These are phyloP conservation scores for Jordanella pulchra DNA, from an alignment of 2,797 vertebrate species.

Conservation along the genomic window DNA sequence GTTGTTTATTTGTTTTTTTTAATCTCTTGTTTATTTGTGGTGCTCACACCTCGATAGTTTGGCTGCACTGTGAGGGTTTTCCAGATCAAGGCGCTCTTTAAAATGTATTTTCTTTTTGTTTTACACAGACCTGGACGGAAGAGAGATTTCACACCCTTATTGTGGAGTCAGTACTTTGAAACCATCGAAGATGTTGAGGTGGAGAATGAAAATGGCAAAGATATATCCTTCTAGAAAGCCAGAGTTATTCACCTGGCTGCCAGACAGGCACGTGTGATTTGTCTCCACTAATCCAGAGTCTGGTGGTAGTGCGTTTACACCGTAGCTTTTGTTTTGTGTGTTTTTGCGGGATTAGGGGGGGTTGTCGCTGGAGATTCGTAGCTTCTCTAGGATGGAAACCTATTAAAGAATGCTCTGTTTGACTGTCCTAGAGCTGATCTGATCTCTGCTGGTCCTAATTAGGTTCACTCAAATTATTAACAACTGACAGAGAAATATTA, in stretches of 20 bases:
- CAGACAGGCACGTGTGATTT: background rate
- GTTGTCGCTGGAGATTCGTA: background rate
- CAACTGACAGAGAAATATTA: background rate
- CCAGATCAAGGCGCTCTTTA: background rate
- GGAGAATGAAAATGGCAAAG: constrained; percentile 91
- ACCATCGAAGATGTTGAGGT: constrained; percentile 95
- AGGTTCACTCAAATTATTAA: background rate
- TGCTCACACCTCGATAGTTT: background rate
- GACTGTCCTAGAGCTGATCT: background rate
- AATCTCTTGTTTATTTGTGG: background rate
- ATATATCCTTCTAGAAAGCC: constrained; percentile 88
- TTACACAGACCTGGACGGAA: constrained; percentile 90
- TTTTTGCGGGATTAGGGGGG: too few species aligned
- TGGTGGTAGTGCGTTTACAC: background rate
- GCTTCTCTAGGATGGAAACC: background rate
- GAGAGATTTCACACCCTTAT: constrained; percentile 89
- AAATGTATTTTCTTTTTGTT: background rate
- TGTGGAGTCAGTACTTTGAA: constrained; percentile 97
- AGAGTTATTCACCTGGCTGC: background rate
- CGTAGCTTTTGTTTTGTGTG: background rate
- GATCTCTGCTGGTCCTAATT: background rate
- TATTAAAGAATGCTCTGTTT: background rate
- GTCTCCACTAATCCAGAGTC: background rate
- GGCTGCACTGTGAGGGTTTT: background rate
- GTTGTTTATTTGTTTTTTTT: background rate